These are phyloP conservation scores for Ormyrus pomaceus DNA, from an alignment of 2,888 invertebrate species.

Conservation along the genomic window DNA sequence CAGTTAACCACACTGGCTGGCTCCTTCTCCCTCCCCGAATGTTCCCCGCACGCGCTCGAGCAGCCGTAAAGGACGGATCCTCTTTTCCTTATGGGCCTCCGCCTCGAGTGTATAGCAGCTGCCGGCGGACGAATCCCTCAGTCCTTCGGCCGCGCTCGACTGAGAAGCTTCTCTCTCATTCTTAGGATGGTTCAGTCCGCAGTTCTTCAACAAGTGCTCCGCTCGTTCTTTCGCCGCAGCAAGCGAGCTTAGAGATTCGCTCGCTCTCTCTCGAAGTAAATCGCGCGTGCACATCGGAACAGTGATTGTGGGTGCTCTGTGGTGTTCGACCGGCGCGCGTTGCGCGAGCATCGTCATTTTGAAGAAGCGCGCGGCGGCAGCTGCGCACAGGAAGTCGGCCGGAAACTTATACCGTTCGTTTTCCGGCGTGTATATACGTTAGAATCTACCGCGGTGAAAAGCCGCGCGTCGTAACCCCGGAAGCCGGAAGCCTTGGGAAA, in stretches of 20 bases:
- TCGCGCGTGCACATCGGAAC: no score
- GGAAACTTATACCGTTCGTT: conserved; percentile 30
- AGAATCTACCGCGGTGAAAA: background rate
- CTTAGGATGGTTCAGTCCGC: no score
- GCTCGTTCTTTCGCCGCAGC: no score
- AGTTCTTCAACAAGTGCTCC: no score
- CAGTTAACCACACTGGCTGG: background rate
- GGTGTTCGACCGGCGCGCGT: background rate
- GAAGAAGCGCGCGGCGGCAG: background rate
- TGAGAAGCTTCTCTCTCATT: conserved; percentile 3
- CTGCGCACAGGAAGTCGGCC: conserved; percentile 15
- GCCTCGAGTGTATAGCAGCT: conserved; percentile 23
- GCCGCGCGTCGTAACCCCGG: background rate
- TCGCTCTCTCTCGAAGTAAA: no score
- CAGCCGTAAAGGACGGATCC: background rate
- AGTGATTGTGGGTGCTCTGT: background rate
- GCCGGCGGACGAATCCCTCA: conserved; percentile 44
- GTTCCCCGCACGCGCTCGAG: background rate
- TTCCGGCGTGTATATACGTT: background rate
- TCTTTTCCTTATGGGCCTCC: conserved; percentile 9
- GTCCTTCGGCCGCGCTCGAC: conserved; percentile 50
- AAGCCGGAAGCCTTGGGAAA: no score
- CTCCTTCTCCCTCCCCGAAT: background rate
- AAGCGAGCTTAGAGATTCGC: no score
- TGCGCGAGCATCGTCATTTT: background rate